Conservation (phyloP, 2,113 vertebrate genomes). For the Microcebus lehilahytsara region DNA sequence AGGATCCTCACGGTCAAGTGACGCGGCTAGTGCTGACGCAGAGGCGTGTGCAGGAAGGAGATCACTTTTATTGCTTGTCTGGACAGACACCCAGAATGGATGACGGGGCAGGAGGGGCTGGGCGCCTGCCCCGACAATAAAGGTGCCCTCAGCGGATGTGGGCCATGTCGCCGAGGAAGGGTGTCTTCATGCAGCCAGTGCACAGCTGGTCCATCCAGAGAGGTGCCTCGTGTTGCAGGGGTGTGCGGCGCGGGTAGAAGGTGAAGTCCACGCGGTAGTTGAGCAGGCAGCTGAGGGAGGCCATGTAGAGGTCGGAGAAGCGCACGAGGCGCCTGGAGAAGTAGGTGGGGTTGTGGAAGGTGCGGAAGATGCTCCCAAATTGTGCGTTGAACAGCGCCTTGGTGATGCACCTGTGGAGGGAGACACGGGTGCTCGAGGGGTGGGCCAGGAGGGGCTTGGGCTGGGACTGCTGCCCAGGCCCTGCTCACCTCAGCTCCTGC, state of each 20-base stretch:
- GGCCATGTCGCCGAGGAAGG: slow-evolving; percentile 89
- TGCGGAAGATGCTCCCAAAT: slow-evolving; percentile 90
- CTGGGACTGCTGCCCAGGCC: accelerated
- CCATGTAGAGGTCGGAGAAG: slow-evolving; percentile 90
- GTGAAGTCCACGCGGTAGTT: slow-evolving; percentile 88
- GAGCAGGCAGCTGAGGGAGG: slow-evolving; percentile 88
- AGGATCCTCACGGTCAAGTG: slow-evolving; percentile 74
- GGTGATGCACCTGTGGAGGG: slow-evolving; percentile 81
- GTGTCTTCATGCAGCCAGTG: slow-evolving; percentile 90
- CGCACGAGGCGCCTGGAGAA: slow-evolving; percentile 87
- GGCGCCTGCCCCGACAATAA: slow-evolving; percentile 55
- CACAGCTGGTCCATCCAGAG: slow-evolving; percentile 92
- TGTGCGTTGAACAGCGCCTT: slow-evolving; percentile 90
- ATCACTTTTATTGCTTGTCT: slow-evolving; percentile 63
- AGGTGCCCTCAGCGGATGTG: slow-evolving; percentile 85
- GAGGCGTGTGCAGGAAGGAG: neutral
- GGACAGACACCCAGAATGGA: neutral
- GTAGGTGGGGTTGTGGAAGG: slow-evolving; percentile 90
- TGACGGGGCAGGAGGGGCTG: neutral
- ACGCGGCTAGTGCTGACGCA: neutral
- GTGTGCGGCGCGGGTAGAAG: slow-evolving; percentile 88
- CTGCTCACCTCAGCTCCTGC: slow-evolving; percentile 86
- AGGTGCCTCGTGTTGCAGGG: slow-evolving; percentile 87
- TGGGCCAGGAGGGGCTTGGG: accelerated
- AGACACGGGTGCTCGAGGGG: neutral